Conservation (phyloP, 2,888 invertebrate species). For the Melanchra persicariae region DNA sequence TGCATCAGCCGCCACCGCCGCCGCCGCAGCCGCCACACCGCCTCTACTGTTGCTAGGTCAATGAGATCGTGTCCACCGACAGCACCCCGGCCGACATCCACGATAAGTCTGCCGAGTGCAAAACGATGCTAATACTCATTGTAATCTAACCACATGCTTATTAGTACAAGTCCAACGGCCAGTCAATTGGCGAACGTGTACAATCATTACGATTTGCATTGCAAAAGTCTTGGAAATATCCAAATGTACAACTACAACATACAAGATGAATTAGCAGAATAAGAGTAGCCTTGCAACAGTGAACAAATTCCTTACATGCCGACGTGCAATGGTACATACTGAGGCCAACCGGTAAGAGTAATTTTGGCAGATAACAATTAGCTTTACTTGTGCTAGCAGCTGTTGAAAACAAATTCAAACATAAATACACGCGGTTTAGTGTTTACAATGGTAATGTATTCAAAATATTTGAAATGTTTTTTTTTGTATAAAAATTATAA, state of each 20-base stretch:
- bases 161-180: conserved; percentile 11
- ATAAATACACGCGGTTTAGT: conserved; percentile 46
- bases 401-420: conserved; percentile 48
- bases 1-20: conserved; percentile 46
- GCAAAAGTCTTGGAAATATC: conserved; percentile 44
- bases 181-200: conserved; percentile 12
- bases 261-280: conserved; percentile 58
- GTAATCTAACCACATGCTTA: conserved; percentile 31
- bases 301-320: conserved; percentile 56
- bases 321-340: conserved; percentile 28
- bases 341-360: conserved; percentile 53
- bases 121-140: conserved; percentile 29
- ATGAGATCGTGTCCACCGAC: conserved; percentile 40
- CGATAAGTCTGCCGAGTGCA: background rate
- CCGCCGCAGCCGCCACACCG: conserved; percentile 23
- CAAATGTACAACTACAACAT: conserved; percentile 38
- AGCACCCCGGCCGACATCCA: background rate
- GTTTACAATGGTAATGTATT: conserved; percentile 57
- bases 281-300: conserved; percentile 56
- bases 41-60: conserved; percentile 65
- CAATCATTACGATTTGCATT: conserved; percentile 36
- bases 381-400: conserved; percentile 39
- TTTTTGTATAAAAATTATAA: conserved; percentile 25
- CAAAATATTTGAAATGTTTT: conserved; percentile 33
- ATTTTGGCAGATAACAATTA: conserved; percentile 56